Base-by-base conservation (phyloP, 1,140 invertebrate genomes). In the Hylaeus volcanicus region DNA sequence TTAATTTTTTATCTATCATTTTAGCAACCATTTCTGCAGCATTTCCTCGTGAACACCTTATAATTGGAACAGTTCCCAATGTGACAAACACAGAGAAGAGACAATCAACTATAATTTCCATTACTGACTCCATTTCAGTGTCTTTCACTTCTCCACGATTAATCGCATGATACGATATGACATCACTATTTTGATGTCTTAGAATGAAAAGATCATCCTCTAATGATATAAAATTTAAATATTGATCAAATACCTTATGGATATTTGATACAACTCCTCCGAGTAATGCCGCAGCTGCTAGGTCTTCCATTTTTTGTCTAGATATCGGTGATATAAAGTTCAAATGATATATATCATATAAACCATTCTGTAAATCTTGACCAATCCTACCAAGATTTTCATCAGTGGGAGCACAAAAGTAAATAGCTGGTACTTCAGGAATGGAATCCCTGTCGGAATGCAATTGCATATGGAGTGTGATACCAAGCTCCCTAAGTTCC, bases 251-350 rank as follows among this genome's bases (percentile, higher is more conserved):
- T 56, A 99, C 97, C 94, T 99, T 99, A 73, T 98, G 97, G 73
- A 99, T 98, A 92, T 97, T 97, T 53, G 96, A 95, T 39, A 98
- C 97, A 89, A 96, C 96, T 89, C 97, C 97, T 3, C 97, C 96
- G 86, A 98, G 96, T 41, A 99, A 95, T 1, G 99, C 98, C 48
- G 98, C 96, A 39, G 96, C 95, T 6, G 99, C 99, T 66, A 99
- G 94, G 92, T 99, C 98, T 95, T 99, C 99, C 74, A 99, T 95
- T 93, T 97, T 98, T 89, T 98, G 97, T 76, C 99, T 94, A 5
- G 98, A 96, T 80, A 99, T 98, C 2, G 99, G 98, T 1, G 98
- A 98, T 86, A 99, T 98, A 89, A 99, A 99, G 94, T 99, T 99
- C 8, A 99, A 94, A 92, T 99, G 98, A 93, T 99, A 99, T 56